Evolutionary conservation across 1,140 invertebrate species (phyloP), one percentile per base, ranked within the genome.

Genomic region (Reticulitermes speratus): DNA sequence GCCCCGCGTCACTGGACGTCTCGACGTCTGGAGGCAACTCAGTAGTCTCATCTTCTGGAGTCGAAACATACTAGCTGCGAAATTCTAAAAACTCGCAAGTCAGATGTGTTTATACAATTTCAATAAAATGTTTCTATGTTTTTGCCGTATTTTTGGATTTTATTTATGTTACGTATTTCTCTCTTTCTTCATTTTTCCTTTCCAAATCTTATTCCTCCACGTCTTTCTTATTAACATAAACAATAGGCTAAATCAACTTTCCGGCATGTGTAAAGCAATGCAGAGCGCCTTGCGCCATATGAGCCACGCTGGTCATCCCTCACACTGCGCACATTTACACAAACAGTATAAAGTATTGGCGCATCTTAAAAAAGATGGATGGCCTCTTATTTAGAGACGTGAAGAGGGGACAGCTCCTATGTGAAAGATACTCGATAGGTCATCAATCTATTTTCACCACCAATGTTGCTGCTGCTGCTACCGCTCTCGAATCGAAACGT

Each of bases 281-380:
- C 19, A 23, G 12, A n/a, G 16, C 21, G 21, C 59, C 59, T n/a
- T 21, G 59, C 21, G 1, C 59, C 59, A 65, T 65, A 12, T 65
- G 19, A 8, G 59, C 59, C 21, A 65, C 16, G 59, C 8, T 65
- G 59, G 59, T 65, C 59, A 65, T 12, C 59, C 59, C 25, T 23
- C 59, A 3, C 59, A 21, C 25, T 65, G 21, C 59, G 8, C 59
- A 65, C 59, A 65, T 65, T 65, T 65, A 65, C 59, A 65, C 59
- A 65, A 65, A 65, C 59, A 23, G 59, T 65, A 65, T 65, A n/a
- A 65, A 65, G 16, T 65, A 65, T 25, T 65, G 59, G 59, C 59
- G 59, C 8, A 65, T 65, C 59, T 65, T 65, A 75, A 75, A 75
- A 75, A 75, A 75, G 65, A 75, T 75, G 65, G 65, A 75, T 75